Evolutionary conservation across 2,797 vertebrate species (phyloP), one percentile per base, ranked within the genome.

Genomic region (Apodemus agrarius): DNA sequence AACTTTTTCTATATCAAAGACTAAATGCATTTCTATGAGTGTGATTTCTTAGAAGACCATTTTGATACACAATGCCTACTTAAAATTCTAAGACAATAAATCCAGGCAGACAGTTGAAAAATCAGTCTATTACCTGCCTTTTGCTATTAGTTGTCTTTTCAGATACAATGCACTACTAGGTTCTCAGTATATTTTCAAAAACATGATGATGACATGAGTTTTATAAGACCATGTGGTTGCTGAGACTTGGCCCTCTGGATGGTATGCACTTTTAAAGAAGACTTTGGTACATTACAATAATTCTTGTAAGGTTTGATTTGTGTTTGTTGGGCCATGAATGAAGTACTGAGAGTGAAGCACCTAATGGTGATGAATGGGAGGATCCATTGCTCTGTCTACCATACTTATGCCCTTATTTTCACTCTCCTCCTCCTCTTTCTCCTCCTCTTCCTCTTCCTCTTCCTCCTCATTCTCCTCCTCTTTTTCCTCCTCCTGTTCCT

Each of bases 401-500:
- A 24, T 0, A 13, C 3, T 46, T 16, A 43, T 0, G 43, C 3
- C 14, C 13, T 88, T 81, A 75, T 26, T 43, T 54, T 21, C 37
- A 75, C 37, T 37, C 8, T 72, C 3, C 34, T 19, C 67, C 19
- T 19, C 34, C 4, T 8, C 34, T 1, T 19, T n/a, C 10, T 17
- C n/a, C 3, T 21, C 67, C 1, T 16, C n/a, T 0, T 9, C n/a
- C 19, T 17, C 65, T 16, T 6, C 65, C 6, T 14, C 14, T 63
- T 11, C 59, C 9, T 14, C 29, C 16, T 13, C 29, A 0, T 6
- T 31, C 6, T 13, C 31, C 1, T 3, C 31, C 7, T 13, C 31
- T 13, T 29, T 24, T 31, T 65, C 31, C 26, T 63, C 12, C 11
- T 34, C 2, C 29, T 65, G n/a, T n/a, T n/a, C n/a, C n/a, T 34